Evolutionary conservation across 2,797 vertebrate genomes (phyloP).

Genomic region (Thamnophis elegans): DNA sequence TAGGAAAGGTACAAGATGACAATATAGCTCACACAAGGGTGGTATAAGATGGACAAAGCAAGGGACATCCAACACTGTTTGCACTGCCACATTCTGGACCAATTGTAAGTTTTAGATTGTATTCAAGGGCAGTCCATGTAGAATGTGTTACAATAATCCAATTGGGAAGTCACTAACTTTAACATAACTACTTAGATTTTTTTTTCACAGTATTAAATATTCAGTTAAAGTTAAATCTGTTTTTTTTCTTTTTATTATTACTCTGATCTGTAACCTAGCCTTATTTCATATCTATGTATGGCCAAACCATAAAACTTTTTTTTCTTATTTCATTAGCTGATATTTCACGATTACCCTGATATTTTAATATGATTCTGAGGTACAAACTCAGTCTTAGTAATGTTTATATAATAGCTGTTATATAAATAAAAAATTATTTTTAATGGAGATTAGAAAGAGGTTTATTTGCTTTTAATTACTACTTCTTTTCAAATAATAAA

Average conservation of each 20-base stretch:
- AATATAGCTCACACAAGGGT: neutral
- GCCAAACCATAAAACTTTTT: neutral
- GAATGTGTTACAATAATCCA: neutral
- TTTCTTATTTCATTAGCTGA: neutral
- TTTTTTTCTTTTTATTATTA: neutral
- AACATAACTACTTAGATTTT: neutral
- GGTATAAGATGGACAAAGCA: neutral
- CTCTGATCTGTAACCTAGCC: slow-evolving; percentile 1
- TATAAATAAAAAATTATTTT: slow-evolving; percentile 7
- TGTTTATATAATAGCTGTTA: neutral
- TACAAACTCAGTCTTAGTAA: neutral
- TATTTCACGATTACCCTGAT: neutral
- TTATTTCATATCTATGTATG: neutral
- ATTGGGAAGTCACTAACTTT: neutral
- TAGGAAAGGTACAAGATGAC: neutral
- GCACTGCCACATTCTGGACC: neutral
- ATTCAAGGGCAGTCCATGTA: neutral
- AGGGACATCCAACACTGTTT: neutral
- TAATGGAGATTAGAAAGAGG: neutral
- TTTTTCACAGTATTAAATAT: neutral
- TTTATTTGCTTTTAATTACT: slow-evolving; percentile 28
- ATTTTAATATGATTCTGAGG: neutral
- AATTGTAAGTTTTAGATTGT: neutral
- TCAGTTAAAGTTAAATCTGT: accelerated
- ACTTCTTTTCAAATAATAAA: slow-evolving; percentile 22